Conservation (phyloP, 2,113 vertebrate genomes). For the Malurus elegans region DNA sequence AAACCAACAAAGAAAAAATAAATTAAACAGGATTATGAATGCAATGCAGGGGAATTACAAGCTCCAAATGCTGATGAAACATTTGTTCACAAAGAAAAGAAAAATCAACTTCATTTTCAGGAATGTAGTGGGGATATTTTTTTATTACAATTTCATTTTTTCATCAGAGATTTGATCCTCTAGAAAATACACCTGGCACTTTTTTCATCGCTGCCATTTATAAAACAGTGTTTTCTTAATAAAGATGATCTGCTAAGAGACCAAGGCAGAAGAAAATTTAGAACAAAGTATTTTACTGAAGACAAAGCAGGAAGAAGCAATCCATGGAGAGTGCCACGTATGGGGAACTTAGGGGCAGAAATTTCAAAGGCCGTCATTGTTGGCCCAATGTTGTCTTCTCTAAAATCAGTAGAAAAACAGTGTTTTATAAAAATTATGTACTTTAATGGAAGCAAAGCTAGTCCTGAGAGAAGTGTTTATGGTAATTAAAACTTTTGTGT, state of each 20-base stretch:
- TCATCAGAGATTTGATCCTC: not conserved
- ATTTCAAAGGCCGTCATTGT: not conserved
- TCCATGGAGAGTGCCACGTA: not conserved
- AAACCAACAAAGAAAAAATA: not conserved
- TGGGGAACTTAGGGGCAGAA: not conserved
- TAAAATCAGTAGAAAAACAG: not conserved
- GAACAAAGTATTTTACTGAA: not conserved
- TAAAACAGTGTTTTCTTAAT: not conserved
- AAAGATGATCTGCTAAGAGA: not conserved
- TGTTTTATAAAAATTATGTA: not conserved
- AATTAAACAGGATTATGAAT: not conserved
- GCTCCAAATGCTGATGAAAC: not conserved
- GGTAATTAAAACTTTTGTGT: not conserved
- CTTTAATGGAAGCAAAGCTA: not conserved
- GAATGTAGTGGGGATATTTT: not conserved
- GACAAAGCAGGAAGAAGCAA: not conserved
- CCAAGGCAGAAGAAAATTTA: not conserved
- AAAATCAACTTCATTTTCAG: not conserved
- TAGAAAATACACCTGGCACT: not conserved
- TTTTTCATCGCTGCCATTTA: not conserved
- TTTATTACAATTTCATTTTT: not conserved
- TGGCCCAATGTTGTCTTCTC: not conserved
- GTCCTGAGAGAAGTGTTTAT: not conserved
- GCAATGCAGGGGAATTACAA: not conserved
- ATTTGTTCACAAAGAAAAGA: not conserved